These are phyloP conservation scores for Paramisgurnus dabryanus DNA, from an alignment of 2,113 vertebrate genomes.

Conservation along the genomic window DNA sequence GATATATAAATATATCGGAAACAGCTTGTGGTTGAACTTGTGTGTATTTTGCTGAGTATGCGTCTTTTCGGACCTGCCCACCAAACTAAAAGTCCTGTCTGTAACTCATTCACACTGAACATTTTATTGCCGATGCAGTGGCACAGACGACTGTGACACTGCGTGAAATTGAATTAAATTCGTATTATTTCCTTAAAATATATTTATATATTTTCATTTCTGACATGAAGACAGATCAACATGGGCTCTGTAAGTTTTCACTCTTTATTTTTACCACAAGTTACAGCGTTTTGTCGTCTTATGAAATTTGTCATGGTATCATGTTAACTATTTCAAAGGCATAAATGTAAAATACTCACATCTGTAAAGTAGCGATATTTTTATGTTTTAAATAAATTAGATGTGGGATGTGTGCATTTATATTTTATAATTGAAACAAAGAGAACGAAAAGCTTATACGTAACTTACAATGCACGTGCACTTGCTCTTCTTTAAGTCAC, in stretches of 20 bases:
- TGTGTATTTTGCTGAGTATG: neutral
- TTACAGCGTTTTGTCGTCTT: neutral
- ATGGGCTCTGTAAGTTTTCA: conserved; percentile 36
- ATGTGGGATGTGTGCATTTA: neutral
- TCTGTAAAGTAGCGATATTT: too few relatives aligned
- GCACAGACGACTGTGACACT: neutral
- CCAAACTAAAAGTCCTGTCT: conserved; percentile 24
- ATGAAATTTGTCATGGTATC: neutral
- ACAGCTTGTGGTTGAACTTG: too few relatives aligned
- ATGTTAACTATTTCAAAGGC: neutral
- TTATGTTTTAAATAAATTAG: neutral
- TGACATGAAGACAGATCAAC: conserved; percentile 8
- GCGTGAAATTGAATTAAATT: neutral
- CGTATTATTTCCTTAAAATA: neutral
- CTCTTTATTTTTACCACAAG: neutral
- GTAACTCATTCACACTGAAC: neutral
- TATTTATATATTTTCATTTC: neutral
- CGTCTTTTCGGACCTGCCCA: conserved; percentile 33
- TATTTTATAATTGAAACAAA: too few relatives aligned
- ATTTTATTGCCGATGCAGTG: neutral
- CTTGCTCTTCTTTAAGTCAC: neutral
- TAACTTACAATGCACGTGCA: neutral
- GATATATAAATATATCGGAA: too few relatives aligned
- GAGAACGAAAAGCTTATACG: too few relatives aligned
- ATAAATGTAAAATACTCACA: too few relatives aligned